phyloP scores from a whole-genome alignment of 2,888 invertebrate species.

The Dendrolimus houi region DNA sequence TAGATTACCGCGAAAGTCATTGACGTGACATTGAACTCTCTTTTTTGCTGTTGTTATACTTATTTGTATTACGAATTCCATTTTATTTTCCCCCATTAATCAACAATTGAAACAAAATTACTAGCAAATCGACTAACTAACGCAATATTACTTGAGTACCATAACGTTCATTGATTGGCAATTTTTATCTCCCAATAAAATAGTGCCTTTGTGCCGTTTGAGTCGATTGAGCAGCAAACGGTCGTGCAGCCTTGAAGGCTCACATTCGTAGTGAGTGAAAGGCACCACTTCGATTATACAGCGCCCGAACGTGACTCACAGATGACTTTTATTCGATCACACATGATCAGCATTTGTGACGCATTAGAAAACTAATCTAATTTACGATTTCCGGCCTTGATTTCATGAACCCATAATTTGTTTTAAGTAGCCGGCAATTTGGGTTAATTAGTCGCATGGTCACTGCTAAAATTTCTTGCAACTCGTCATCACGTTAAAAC shows the following conservation, averaged over 20 bases:
- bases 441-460: conserved; percentile 1
- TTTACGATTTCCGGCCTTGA: conserved; percentile 2
- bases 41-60: too few species aligned
- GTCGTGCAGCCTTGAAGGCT: conserved; percentile 52
- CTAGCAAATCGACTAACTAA: background rate
- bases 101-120: background rate
- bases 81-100: background rate
- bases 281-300: conserved; percentile 44
- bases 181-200: conserved; percentile 24
- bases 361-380: conserved; percentile 5
- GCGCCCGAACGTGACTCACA: conserved; percentile 46
- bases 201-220: conserved; percentile 36
- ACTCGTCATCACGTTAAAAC: too few species aligned
- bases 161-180: conserved; percentile 14
- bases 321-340: conserved; percentile 36
- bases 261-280: conserved; percentile 66
- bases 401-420: background rate
- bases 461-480: background rate
- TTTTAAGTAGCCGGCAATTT: background rate
- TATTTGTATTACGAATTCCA: too few species aligned
- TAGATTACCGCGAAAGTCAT: too few species aligned
- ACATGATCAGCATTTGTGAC: conserved; percentile 13
- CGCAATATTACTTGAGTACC: conserved; percentile 8
- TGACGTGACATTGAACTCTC: too few species aligned
- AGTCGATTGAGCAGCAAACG: conserved; percentile 47